These are phyloP conservation scores for Myotis yumanensis DNA, from an alignment of 2,113 vertebrate genomes.

Conservation along the genomic window DNA sequence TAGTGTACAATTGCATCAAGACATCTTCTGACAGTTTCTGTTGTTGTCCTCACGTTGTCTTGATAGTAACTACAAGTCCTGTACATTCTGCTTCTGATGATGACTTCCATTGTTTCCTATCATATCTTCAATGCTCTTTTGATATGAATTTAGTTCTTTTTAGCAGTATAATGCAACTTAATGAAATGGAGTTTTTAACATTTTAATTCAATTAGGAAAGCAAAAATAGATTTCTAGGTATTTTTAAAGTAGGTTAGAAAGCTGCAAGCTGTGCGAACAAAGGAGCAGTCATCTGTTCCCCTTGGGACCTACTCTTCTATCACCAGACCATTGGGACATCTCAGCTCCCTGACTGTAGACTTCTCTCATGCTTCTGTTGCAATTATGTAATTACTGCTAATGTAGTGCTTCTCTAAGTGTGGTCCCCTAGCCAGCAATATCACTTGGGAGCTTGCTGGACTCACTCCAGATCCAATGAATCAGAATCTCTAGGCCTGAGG, in stretches of 20 bases:
- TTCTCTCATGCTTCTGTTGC: neutral
- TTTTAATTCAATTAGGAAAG: constrained; percentile 22
- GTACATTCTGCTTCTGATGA: neutral
- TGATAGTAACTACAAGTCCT: neutral
- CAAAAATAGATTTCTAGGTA: neutral
- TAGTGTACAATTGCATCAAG: neutral
- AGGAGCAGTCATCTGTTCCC: neutral
- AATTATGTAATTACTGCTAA: neutral
- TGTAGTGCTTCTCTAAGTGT: neutral
- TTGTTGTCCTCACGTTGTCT: neutral
- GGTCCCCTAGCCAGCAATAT: neutral
- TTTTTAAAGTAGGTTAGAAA: constrained; percentile 6
- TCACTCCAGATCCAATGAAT: neutral
- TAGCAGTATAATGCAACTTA: neutral
- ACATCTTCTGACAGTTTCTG: neutral
- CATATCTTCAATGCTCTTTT: neutral
- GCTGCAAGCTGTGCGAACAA: neutral
- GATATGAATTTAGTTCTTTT: neutral
- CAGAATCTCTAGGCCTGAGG: neutral
- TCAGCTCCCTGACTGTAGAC: neutral
- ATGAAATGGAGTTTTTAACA: neutral
- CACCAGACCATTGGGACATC: neutral
- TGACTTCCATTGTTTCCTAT: neutral
- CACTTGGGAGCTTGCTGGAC: neutral
- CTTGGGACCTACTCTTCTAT: neutral